A percentile compares a stretch with the other conserved stretches of the same genome.
Evolutionary conservation across 2,797 vertebrate genomes (phyloP).

Genomic region (Bryconaethiops microstoma): DNA sequence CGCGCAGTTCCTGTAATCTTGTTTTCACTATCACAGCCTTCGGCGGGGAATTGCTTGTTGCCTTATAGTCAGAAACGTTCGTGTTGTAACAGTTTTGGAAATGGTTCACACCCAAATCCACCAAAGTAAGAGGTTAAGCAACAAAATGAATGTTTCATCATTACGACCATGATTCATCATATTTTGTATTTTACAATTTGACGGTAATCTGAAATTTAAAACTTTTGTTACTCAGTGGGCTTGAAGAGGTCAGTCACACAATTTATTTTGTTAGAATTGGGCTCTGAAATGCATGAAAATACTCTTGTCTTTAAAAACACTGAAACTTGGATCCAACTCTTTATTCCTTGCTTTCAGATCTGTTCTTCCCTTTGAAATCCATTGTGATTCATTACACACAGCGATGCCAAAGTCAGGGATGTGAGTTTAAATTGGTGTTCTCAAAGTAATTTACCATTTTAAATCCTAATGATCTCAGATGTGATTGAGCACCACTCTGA

Average conservation of each 20-base stretch:
- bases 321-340: neutral
- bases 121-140: too few relatives aligned
- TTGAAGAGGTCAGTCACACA: neutral
- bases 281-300: too few relatives aligned
- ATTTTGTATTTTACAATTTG: neutral
- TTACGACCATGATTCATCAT: slow-evolving; percentile 4
- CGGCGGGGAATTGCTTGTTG: slow-evolving; percentile 2
- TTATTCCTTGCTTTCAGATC: neutral
- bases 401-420: neutral
- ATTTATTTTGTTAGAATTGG: neutral
- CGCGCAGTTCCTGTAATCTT: neutral
- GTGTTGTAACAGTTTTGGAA: slow-evolving; percentile 16
- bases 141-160: neutral
- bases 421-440: neutral
- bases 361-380: neutral
- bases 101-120: neutral
- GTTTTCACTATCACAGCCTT: slow-evolving; percentile 29
- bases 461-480: neutral
- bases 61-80: slow-evolving; percentile 28
- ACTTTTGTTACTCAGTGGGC: neutral
- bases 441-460: neutral
- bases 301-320: too few relatives aligned
- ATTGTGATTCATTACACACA: neutral
- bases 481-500: neutral
- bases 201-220: neutral